phyloP scores from a whole-genome alignment of 2,113 vertebrate genomes.

The Heterocephalus glaber region DNA sequence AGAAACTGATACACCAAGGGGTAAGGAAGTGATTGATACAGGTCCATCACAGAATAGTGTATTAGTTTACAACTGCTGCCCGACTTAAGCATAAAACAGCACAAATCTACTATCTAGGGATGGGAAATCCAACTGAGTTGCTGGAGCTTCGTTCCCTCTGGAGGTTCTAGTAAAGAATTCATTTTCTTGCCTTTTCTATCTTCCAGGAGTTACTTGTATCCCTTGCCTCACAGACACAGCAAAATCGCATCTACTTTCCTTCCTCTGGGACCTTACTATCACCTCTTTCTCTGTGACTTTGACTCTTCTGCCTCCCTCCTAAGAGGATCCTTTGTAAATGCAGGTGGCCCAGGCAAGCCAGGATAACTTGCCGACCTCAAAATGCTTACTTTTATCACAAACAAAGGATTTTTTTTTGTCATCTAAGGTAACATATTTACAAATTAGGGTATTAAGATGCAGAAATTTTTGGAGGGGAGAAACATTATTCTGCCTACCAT shows the following conservation, averaged over 20 bases:
- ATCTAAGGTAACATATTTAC: not conserved
- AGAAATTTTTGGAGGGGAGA: not conserved
- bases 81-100: not conserved
- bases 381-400: not conserved
- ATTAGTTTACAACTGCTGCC: not conserved
- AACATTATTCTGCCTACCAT: not conserved
- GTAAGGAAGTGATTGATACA: not conserved
- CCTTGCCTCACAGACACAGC: not conserved
- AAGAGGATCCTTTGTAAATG: not conserved
- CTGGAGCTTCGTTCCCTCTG: not conserved
- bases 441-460: not conserved
- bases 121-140: not conserved
- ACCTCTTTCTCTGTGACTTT: not conserved
- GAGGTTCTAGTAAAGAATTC: not conserved
- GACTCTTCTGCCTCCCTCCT: not conserved
- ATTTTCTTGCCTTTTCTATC: not conserved
- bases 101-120: not conserved
- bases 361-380: not conserved
- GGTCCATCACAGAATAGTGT: not conserved
- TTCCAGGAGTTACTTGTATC: not conserved
- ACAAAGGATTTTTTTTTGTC: not conserved
- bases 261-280: not conserved
- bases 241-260: not conserved
- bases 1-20: conserved; percentile 1
- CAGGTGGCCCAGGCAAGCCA: not conserved